A percentile compares a stretch with the other conserved stretches of the same genome.
Conservation (phyloP, 2,797 vertebrate species). For the Enteromius anoplus region DNA sequence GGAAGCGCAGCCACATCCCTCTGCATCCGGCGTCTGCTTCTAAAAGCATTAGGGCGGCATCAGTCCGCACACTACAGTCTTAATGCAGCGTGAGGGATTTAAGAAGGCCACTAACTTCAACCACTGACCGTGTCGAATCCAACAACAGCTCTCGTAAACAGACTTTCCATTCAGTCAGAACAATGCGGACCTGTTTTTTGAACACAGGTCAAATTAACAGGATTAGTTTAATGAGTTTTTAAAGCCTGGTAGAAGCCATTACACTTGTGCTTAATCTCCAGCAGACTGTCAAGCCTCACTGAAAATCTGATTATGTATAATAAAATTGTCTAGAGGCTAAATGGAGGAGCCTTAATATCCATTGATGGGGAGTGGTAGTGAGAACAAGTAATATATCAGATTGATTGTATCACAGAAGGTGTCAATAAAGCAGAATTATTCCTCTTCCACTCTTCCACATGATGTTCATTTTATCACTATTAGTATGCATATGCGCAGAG, state of each 20-base stretch:
- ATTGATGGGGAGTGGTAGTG: slow-evolving; percentile 52
- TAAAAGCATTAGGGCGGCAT: slow-evolving; percentile 56
- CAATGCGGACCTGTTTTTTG: slow-evolving; percentile 33
- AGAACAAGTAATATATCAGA: slow-evolving; percentile 56
- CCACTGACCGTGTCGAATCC: slow-evolving; percentile 38
- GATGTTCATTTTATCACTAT: slow-evolving; percentile 45
- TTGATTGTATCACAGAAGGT: slow-evolving; percentile 55
- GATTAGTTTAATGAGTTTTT: slow-evolving; percentile 51
- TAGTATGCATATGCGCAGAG: slow-evolving; percentile 1
- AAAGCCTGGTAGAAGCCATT: slow-evolving; percentile 52
- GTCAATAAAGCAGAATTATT: slow-evolving; percentile 52
- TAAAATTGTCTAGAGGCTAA: slow-evolving; percentile 56
- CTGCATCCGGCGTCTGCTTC: slow-evolving; percentile 43
- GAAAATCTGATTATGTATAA: slow-evolving; percentile 61
- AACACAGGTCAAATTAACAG: slow-evolving; percentile 55
- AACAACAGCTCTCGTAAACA: slow-evolving; percentile 20
- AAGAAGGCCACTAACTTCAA: slow-evolving; percentile 41
- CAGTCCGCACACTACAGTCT: slow-evolving; percentile 29
- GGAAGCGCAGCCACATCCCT: slow-evolving; percentile 52
- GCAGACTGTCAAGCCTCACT: slow-evolving; percentile 49
- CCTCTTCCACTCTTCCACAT: slow-evolving; percentile 4
- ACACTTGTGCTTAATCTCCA: slow-evolving; percentile 50
- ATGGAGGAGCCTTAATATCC: slow-evolving; percentile 55
- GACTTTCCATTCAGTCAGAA: slow-evolving; percentile 27
- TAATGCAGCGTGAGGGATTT: slow-evolving; percentile 59